Percentiles rank a stretch among this genome's conserved stretches.
phyloP scores from a whole-genome alignment of 2,888 invertebrate species.

The Dolichomitus sp. region DNA sequence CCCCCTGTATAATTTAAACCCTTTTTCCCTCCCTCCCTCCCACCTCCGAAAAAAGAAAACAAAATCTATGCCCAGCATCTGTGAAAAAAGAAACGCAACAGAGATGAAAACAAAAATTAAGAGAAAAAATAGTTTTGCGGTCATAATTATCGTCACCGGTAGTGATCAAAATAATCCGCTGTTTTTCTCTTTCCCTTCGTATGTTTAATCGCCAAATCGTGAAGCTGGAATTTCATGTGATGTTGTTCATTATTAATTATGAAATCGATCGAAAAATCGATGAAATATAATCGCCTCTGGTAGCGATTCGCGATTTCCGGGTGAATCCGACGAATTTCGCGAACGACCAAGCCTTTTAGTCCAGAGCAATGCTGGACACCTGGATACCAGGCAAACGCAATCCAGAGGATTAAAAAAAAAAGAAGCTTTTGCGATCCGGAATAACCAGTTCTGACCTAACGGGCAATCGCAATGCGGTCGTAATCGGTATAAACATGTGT shows the following conservation, averaged over 20 bases:
- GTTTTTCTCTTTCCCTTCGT: constrained; percentile 13
- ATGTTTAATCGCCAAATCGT: constrained; percentile 30
- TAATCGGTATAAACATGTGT: constrained; percentile 15
- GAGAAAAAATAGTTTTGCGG: constrained; percentile 5
- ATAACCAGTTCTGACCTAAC: constrained; percentile 19
- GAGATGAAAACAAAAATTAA: constrained; percentile 67
- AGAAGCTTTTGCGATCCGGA: not conserved
- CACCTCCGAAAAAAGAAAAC: constrained; percentile 66
- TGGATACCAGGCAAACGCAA: not conserved
- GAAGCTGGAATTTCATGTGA: constrained; percentile 11
- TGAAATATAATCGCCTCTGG: not conserved
- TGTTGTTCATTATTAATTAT: constrained; percentile 13
- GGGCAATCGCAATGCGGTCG: constrained; percentile 5
- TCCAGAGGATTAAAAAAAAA: not conserved
- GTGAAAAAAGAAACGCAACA: constrained; percentile 32
- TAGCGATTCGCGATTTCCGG: not conserved
- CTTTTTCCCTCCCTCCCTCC: not conserved
- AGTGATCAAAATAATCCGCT: constrained; percentile 14
- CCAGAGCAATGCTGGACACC: not conserved
- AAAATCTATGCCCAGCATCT: constrained; percentile 36
- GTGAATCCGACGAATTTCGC: not conserved
- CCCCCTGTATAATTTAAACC: constrained; percentile 86
- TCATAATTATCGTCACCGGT: constrained; percentile 1
- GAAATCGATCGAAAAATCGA: constrained; percentile 6
- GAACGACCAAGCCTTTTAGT: not conserved